phyloP scores from a whole-genome alignment of 1,140 invertebrate species.

The Megathymus violae region DNA sequence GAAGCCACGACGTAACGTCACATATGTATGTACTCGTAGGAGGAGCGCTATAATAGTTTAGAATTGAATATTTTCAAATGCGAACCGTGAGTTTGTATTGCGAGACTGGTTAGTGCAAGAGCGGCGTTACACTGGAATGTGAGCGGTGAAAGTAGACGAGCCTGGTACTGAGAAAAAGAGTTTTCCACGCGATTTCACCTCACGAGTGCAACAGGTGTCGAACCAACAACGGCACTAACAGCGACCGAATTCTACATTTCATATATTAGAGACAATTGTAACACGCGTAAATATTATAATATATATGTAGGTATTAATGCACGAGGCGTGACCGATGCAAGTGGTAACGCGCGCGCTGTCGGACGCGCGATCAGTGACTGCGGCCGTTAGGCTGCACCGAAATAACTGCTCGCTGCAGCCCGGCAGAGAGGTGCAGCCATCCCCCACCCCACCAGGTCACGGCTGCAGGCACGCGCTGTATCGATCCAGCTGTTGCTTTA shows the following conservation, averaged over 20 bases:
- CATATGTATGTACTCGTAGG: conserved; percentile 28
- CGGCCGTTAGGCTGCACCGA: conserved; percentile 70
- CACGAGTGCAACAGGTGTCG: conserved; percentile 70
- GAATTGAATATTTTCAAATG: conserved; percentile 16
- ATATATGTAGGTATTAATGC: too few relatives aligned
- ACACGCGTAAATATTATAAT: conserved; percentile 46
- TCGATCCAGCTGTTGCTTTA: conserved; percentile 79
- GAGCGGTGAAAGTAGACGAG: conserved; percentile 79
- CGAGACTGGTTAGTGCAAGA: conserved; percentile 59
- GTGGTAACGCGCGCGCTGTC: conserved; percentile 60
- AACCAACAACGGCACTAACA: conserved; percentile 38
- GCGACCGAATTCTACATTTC: conserved; percentile 20
- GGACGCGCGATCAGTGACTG: conserved; percentile 71
- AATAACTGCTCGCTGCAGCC: conserved; percentile 79
- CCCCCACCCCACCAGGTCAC: conserved; percentile 58
- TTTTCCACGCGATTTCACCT: conserved; percentile 80
- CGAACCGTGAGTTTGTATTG: conserved; percentile 39
- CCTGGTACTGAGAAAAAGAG: conserved; percentile 77
- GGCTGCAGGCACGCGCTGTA: conserved; percentile 74
- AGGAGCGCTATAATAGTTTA: conserved; percentile 16
- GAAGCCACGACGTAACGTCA: conserved; percentile 21
- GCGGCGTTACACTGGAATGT: conserved; percentile 63
- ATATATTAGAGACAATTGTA: too few relatives aligned
- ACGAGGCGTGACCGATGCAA: conserved; percentile 55
- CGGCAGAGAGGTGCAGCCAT: conserved; percentile 65